Conservation (phyloP, 2,113 vertebrate genomes). For the Pelodiscus sinensis region DNA sequence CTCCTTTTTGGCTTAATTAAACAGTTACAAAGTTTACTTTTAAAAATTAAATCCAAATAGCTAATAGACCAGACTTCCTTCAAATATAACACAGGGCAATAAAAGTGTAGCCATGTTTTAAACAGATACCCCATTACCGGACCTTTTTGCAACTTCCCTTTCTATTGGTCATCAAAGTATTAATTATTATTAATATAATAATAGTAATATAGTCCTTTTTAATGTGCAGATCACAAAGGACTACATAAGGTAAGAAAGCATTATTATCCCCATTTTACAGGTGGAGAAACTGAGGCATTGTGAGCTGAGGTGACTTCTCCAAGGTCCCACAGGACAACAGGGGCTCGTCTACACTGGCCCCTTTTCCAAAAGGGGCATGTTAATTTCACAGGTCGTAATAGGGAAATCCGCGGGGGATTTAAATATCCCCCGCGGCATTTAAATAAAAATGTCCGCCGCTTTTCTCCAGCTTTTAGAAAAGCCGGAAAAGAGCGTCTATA, state of each 20-base stretch:
- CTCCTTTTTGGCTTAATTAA: neutral
- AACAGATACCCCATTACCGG: neutral
- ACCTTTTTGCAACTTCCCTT: neutral
- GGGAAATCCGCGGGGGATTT: too few relatives aligned
- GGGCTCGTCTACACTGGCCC: too few relatives aligned
- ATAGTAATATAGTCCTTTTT: neutral
- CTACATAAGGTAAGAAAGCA: neutral
- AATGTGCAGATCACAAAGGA: neutral
- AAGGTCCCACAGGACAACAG: neutral
- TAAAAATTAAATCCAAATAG: neutral
- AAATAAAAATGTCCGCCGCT: too few relatives aligned
- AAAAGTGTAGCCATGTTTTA: neutral
- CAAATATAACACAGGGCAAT: neutral
- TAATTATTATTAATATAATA: neutral
- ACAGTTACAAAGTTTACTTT: neutral
- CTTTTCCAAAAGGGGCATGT: too few relatives aligned
- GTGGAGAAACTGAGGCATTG: neutral
- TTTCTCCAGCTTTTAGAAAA: too few relatives aligned
- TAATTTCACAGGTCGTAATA: too few relatives aligned
- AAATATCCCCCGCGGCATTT: too few relatives aligned
- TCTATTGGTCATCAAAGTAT: neutral
- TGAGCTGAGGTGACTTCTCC: neutral
- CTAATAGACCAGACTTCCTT: neutral
- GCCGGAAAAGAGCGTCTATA: too few relatives aligned
- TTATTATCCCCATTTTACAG: neutral